Conservation (phyloP, 2,888 invertebrate species). For the Agrotis exclamationis region DNA sequence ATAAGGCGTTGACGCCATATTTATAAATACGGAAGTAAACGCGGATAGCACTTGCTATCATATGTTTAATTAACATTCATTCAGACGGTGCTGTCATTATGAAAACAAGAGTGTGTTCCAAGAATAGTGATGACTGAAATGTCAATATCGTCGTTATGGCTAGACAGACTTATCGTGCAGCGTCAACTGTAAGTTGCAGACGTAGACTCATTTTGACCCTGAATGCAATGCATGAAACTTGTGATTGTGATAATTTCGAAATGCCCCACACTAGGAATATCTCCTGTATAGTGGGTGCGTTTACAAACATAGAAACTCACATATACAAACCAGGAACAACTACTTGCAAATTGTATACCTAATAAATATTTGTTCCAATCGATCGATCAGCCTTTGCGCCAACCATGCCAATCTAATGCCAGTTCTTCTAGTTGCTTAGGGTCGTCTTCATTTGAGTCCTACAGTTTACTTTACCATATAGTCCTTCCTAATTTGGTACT, state of each 20-base stretch:
- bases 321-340: too few relatives aligned
- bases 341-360: too few relatives aligned
- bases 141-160: background rate
- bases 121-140: slow-evolving; percentile 5
- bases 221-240: background rate
- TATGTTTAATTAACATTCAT: slow-evolving; percentile 44
- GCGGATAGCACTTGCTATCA: slow-evolving; percentile 41
- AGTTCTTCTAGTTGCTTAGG: background rate
- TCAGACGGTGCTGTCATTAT: slow-evolving; percentile 23
- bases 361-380: too few relatives aligned
- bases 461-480: background rate
- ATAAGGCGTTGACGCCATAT: slow-evolving; percentile 34
- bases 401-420: too few relatives aligned
- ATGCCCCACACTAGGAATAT: too few relatives aligned
- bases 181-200: background rate
- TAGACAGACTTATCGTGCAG: background rate
- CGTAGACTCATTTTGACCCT: background rate
- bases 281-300: too few relatives aligned
- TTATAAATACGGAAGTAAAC: slow-evolving; percentile 52
- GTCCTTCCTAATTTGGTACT: background rate
- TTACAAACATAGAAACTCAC: too few relatives aligned
- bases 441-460: background rate
- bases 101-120: slow-evolving; percentile 21
- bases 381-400: too few relatives aligned
- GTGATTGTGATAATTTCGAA: background rate